phyloP scores from a whole-genome alignment of 2,888 invertebrate genomes.

The Melipona bicolor region DNA sequence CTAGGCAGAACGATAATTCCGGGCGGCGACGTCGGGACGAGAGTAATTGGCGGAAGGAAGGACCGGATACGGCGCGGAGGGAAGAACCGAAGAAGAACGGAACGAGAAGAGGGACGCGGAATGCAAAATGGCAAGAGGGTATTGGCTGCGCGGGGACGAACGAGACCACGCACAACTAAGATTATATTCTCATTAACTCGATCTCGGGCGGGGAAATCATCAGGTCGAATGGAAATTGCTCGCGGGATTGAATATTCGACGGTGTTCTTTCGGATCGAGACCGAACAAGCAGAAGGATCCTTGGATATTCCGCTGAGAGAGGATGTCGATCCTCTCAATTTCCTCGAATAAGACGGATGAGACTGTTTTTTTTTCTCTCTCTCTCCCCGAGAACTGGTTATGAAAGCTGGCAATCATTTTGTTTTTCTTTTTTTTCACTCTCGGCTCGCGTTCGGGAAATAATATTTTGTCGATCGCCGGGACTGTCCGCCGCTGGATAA shows the following conservation, averaged over 20 bases:
- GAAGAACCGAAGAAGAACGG: conserved; percentile 18
- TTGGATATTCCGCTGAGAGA: conserved; percentile 24
- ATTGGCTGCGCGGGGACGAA: conserved; percentile 65
- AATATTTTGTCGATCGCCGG: background rate
- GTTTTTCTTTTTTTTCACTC: background rate
- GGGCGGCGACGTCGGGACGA: conserved; percentile 67
- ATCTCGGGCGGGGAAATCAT: conserved; percentile 64
- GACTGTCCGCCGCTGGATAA: background rate
- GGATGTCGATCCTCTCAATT: conserved; percentile 40
- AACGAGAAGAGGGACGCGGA: conserved; percentile 46
- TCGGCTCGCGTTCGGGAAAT: background rate
- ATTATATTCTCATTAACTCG: conserved; percentile 81
- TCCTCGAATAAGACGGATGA: conserved; percentile 31
- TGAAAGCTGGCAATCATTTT: background rate
- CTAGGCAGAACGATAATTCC: conserved; percentile 64
- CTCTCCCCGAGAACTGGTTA: background rate
- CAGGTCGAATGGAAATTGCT: conserved; percentile 66
- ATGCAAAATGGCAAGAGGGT: conserved; percentile 61
- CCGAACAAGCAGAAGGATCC: conserved; percentile 22
- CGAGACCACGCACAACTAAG: conserved; percentile 80
- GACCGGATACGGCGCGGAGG: conserved; percentile 64
- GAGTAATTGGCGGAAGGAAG: conserved; percentile 73
- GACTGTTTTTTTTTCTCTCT: conserved; percentile 5
- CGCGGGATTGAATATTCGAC: conserved; percentile 57
- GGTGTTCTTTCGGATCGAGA: conserved; percentile 32